Conservation (phyloP, 30 jellyfish, hydroid and myxozoan species). For the Turritopsis rubra region DNA sequence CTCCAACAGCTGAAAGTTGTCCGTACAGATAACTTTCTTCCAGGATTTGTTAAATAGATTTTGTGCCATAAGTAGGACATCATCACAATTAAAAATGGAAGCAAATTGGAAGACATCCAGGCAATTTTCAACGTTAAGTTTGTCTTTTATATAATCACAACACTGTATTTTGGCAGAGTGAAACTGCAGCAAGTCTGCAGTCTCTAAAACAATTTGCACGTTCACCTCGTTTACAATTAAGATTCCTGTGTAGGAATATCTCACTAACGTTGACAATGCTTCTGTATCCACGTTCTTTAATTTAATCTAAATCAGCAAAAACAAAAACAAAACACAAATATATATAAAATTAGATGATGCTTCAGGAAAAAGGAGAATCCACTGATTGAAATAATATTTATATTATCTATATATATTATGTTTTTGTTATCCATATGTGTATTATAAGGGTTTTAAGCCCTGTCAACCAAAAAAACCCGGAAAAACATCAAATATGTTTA, state of each 20-base stretch:
- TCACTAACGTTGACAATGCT: slow-evolving; percentile 40
- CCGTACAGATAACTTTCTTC: slow-evolving; percentile 25
- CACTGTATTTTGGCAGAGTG: slow-evolving; percentile 45
- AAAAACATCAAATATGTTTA: too few species aligned
- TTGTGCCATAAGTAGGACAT: slow-evolving; percentile 24
- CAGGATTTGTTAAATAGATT: slow-evolving; percentile 42
- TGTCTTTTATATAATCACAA: slow-evolving; percentile 41
- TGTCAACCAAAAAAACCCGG: too few species aligned
- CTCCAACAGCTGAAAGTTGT: slow-evolving; percentile 28
- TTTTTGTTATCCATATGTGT: too few species aligned
- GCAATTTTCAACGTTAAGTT: slow-evolving; percentile 54
- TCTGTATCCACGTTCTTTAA: slow-evolving; percentile 50
- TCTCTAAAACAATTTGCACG: slow-evolving; percentile 59
- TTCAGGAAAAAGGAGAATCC: not conserved
- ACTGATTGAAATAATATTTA: not conserved
- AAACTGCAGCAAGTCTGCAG: slow-evolving; percentile 85
- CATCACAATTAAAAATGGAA: slow-evolving; percentile 31
- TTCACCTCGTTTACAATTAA: slow-evolving; percentile 33
- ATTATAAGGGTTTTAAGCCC: too few species aligned
- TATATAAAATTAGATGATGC: not conserved
- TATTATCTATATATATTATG: not conserved
- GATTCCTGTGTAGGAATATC: slow-evolving; percentile 68
- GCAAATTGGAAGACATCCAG: slow-evolving; percentile 63
- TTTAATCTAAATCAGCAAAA: slow-evolving; percentile 38
- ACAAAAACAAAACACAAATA: not conserved